Conservation (phyloP, 1,140 invertebrate species). For the Brevipalpus yothersi region DNA sequence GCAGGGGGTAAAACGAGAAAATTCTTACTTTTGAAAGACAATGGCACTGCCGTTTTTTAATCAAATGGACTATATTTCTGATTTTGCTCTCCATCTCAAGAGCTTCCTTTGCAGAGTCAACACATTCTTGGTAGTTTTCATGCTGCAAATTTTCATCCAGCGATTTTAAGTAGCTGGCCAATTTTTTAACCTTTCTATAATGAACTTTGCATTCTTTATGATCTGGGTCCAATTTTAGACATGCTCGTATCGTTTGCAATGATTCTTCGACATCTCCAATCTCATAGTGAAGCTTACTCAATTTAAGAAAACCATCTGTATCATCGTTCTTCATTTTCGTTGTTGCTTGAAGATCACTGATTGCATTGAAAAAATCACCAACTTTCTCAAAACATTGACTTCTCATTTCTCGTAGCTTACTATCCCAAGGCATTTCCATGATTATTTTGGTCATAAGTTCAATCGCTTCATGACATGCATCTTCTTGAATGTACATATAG, state of each 20-base stretch:
- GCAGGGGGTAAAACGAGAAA: not conserved
- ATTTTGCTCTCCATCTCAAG: slow-evolving; percentile 41
- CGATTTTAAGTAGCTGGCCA: slow-evolving; percentile 58
- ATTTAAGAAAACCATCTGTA: slow-evolving; percentile 57
- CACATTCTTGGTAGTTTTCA: slow-evolving; percentile 46
- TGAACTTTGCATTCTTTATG: slow-evolving; percentile 86
- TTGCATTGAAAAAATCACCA: slow-evolving; percentile 60
- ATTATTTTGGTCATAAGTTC: slow-evolving; percentile 35
- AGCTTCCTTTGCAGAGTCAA: slow-evolving; percentile 36
- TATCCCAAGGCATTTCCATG: slow-evolving; percentile 58
- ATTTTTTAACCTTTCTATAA: slow-evolving; percentile 89
- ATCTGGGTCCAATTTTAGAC: slow-evolving; percentile 89
- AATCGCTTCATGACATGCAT: slow-evolving; percentile 42
- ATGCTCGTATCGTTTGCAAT: slow-evolving; percentile 79
- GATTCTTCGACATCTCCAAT: slow-evolving; percentile 75
- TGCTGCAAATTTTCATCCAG: slow-evolving; percentile 40
- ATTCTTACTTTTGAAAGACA: slow-evolving; percentile 21
- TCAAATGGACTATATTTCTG: slow-evolving; percentile 42
- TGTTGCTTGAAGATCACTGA: slow-evolving; percentile 64
- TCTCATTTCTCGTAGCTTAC: slow-evolving; percentile 50
- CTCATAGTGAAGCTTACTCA: slow-evolving; percentile 59
- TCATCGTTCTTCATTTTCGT: slow-evolving; percentile 76
- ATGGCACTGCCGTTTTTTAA: slow-evolving; percentile 26
- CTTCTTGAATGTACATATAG: slow-evolving; percentile 34
- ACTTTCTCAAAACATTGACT: slow-evolving; percentile 53